Base-by-base conservation (phyloP, 2,797 vertebrate species). In the Microhierax caerulescens region DNA sequence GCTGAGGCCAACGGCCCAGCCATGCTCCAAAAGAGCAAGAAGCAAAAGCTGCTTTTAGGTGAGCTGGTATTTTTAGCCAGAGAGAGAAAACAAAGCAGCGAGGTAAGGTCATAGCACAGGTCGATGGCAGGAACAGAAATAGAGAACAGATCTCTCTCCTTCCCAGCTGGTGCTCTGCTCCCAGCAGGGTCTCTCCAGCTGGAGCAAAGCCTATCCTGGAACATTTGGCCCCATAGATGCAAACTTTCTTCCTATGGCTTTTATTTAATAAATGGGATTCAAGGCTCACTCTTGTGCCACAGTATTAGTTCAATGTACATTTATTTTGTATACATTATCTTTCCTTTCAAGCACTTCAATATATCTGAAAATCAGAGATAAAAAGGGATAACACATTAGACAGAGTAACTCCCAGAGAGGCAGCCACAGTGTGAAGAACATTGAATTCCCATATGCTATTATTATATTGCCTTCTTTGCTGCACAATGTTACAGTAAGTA, bases 391-490 rank as follows among this genome's bases (percentile, higher is more conserved):
- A 90, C 50, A 51, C 76, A 56, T 93, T 76, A 95, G 92, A 90
- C 59, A 78, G 2, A 4, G 82, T 18, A 90, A 56, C 65, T 93
- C 91, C 96, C 91, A 86, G 69, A 88, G 91, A 95, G 88, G 79
- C 91, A 95, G 88, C 41, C 56, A 63, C 7, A 3, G 88, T 78
- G 67, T 65, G 85, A 95, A 95, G 95, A 97, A 83, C 90, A 73
- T 4, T 63, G 91, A 95, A 97, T 94, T 97, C 96, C 94, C 93
- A 63, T 36, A 69, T 73, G 93, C 88, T 94, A 67, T 56, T 85
- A 76, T 93, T 94, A 96, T 95, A 96, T 97, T 97, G 95, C 85
- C 85, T 95, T 86, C 94, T 96, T 95, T 95, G 88, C 87, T 90
- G 82, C 69, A 80, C 39, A 48, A 34, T 75, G 91, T 94, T 88